These are phyloP conservation scores for Leguminivora glycinivorella DNA, from an alignment of 1,140 invertebrate species.

Conservation along the genomic window DNA sequence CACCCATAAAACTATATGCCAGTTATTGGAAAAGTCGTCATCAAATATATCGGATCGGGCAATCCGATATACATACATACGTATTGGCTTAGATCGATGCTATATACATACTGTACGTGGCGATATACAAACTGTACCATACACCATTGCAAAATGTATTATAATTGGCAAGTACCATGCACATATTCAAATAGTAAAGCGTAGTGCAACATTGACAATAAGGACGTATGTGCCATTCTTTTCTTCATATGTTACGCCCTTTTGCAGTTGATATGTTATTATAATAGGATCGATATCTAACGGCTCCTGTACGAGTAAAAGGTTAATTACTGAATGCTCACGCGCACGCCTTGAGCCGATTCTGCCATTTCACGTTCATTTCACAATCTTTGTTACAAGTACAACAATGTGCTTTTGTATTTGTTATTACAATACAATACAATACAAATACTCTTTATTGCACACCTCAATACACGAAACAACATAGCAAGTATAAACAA, in stretches of 20 bases:
- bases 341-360: constrained; percentile 55
- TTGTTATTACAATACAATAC: background rate
- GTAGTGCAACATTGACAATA: background rate
- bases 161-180: background rate
- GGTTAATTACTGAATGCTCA: constrained; percentile 35
- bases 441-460: no score
- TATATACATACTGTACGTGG: no score
- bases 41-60: no score
- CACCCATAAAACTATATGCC: no score
- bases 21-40: no score
- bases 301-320: constrained; percentile 4
- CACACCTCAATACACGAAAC: no score
- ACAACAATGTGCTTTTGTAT: background rate
- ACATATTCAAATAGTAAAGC: background rate
- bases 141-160: background rate
- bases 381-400: constrained; percentile 39
- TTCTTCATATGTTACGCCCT: background rate
- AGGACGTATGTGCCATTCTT: background rate
- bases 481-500: no score
- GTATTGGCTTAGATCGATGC: no score
- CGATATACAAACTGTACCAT: no score
- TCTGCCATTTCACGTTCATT: constrained; percentile 49
- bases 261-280: constrained; percentile 31
- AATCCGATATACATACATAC: no score
- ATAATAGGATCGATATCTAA: constrained; percentile 44